Evolutionary conservation across 2,888 invertebrate species (phyloP), one percentile per base, ranked within the genome.

Genomic region (Drosophila recens): DNA sequence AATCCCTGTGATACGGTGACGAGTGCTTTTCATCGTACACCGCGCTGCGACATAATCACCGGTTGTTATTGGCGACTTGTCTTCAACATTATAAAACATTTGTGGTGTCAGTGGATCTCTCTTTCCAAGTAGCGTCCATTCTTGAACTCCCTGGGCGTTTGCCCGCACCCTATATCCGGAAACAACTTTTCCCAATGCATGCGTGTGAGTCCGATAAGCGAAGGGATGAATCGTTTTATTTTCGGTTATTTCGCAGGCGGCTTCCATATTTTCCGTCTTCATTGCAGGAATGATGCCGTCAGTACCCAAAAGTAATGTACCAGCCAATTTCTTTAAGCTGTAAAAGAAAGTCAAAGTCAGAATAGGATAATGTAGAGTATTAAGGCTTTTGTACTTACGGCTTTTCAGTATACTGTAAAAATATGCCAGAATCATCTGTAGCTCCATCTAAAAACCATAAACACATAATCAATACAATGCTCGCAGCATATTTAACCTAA

Each of bases 151-250:
- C 54, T 91, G 88, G 46, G 93, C 92, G 80, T 94, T 93, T n/a
- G 93, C 90, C 0, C 94, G 93, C 1, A 97, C 95, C 64, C 94
- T 94, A 93, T 97, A 98, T 0, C 98, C 98, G 0, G 97, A 94
- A 0, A 98, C 98, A 0, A 97, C 95, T 91, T 94, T 95, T 93
- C 98, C 97, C 62, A 98, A 94, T 27, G 95, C 94, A 90, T 99
- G 99, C 0, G 99, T 98, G 91, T 99, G 99, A 0, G 97, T 97
- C 73, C 99, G 95, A 93, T 97, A 99, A 0, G 98, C 98, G 93
- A 99, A 98, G 0, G 99, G 99, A 93, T 98, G 95, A 53, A 99
- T 95, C 4, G 95, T 94, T 91, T 98, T 97, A 61, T 96, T 94
- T 90, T 97, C 97, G 2, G 93, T 93, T 51, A 98, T 95, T 63